Conservation (phyloP, 1,140 invertebrate genomes). For the Holcopasites calliopsidis region DNA sequence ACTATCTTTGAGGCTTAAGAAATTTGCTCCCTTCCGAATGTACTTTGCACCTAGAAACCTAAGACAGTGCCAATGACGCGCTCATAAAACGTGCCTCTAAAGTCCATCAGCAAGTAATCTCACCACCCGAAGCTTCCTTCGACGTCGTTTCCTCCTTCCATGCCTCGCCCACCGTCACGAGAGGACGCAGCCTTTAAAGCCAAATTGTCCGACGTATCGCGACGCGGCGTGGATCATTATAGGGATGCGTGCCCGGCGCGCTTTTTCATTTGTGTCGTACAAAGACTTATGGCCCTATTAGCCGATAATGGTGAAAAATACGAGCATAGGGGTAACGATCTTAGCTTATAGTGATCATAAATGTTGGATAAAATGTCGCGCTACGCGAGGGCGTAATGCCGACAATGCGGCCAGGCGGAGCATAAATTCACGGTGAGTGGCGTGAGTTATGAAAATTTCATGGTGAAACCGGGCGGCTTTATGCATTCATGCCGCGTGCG, state of each 20-base stretch:
- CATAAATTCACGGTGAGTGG: constrained; percentile 61
- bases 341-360: constrained; percentile 67
- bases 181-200: neutral
- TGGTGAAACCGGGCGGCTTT: constrained; percentile 48
- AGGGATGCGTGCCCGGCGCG: constrained; percentile 40
- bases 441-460: constrained; percentile 67
- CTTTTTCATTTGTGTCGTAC: constrained; percentile 64
- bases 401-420: constrained; percentile 40
- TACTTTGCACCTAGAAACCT: no score
- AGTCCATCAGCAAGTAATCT: neutral
- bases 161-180: neutral
- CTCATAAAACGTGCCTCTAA: neutral
- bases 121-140: neutral
- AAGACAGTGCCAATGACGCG: no score
- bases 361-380: constrained; percentile 66
- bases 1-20: no score
- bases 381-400: constrained; percentile 35
- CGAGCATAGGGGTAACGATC: constrained; percentile 59
- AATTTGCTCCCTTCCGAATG: no score
- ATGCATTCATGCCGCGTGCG: constrained; percentile 47
- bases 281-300: constrained; percentile 65
- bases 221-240: constrained; percentile 29
- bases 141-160: neutral
- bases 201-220: constrained; percentile 39
- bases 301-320: constrained; percentile 68